A percentile compares a stretch with the other conserved stretches of the same genome.
Conservation (phyloP, 2,888 invertebrate species). For the Archips crataeganus region DNA sequence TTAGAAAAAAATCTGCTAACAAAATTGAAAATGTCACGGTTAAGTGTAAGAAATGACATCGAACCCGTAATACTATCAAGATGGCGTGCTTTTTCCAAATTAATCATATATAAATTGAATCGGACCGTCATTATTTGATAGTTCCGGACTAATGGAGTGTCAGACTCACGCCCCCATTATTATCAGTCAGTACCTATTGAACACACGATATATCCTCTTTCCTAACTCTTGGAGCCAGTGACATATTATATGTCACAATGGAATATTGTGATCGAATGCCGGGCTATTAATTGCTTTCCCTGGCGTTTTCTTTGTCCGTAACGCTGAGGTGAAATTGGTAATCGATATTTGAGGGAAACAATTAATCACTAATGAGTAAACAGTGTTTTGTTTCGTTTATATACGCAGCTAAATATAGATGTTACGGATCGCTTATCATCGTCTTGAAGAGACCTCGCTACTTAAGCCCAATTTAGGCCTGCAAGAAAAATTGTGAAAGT, state of each 20-base stretch:
- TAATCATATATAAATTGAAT: slow-evolving; percentile 47
- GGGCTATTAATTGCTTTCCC: slow-evolving; percentile 34
- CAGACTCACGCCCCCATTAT: slow-evolving; percentile 74
- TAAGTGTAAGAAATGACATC: no score
- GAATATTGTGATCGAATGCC: slow-evolving; percentile 32
- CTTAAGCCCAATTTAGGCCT: no score
- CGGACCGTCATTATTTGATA: slow-evolving; percentile 57
- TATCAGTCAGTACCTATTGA: slow-evolving; percentile 66
- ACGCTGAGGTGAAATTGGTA: neutral
- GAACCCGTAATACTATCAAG: neutral
- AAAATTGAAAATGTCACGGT: no score
- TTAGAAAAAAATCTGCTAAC: no score
- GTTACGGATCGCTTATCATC: neutral
- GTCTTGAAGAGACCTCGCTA: no score
- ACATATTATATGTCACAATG: slow-evolving; percentile 66
- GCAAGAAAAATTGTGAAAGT: no score
- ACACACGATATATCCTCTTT: slow-evolving; percentile 76
- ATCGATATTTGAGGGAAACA: slow-evolving; percentile 6
- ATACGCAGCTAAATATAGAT: neutral
- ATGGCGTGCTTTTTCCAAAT: slow-evolving; percentile 42
- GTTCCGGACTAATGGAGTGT: slow-evolving; percentile 74
- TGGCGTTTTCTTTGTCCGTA: slow-evolving; percentile 24
- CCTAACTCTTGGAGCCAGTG: slow-evolving; percentile 53
- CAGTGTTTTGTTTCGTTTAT: neutral
- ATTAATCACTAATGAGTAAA: slow-evolving; percentile 4